Percentiles rank a stretch among this genome's conserved stretches.
These are phyloP conservation scores for Agapostemon virescens DNA, from an alignment of 2,888 invertebrate genomes.

Conservation along the genomic window DNA sequence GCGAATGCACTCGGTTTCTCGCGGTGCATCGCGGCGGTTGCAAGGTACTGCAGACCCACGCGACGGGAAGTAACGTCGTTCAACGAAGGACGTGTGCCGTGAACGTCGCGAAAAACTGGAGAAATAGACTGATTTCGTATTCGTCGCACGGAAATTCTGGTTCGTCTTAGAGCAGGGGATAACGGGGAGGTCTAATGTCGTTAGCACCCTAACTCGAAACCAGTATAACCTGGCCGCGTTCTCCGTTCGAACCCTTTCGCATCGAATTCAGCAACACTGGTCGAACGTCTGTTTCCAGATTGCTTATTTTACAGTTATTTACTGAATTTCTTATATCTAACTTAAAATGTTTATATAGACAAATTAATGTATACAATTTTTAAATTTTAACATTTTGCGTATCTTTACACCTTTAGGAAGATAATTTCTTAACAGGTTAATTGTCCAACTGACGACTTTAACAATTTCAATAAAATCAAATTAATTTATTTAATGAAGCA, in stretches of 20 bases:
- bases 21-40: constrained; percentile 40
- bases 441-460: too few species aligned
- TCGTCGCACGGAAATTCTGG: constrained; percentile 48
- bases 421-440: too few species aligned
- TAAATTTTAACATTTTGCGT: too few species aligned
- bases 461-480: too few species aligned
- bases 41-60: constrained; percentile 57
- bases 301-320: too few species aligned
- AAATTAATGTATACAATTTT: too few species aligned
- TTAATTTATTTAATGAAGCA: too few species aligned
- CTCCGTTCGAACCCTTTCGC: background rate
- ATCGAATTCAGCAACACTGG: too few species aligned
- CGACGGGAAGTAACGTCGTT: constrained; percentile 66
- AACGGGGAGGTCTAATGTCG: background rate
- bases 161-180: background rate
- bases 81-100: constrained; percentile 42
- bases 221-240: background rate
- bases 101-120: constrained; percentile 36
- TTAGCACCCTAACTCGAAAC: background rate
- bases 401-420: too few species aligned
- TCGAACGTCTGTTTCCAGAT: too few species aligned
- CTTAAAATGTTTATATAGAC: too few species aligned
- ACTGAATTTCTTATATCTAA: too few species aligned
- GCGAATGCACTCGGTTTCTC: constrained; percentile 61
- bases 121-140: constrained; percentile 51